These are phyloP conservation scores for Drosophila picticornis DNA, from an alignment of 2,888 invertebrate genomes.

Conservation along the genomic window DNA sequence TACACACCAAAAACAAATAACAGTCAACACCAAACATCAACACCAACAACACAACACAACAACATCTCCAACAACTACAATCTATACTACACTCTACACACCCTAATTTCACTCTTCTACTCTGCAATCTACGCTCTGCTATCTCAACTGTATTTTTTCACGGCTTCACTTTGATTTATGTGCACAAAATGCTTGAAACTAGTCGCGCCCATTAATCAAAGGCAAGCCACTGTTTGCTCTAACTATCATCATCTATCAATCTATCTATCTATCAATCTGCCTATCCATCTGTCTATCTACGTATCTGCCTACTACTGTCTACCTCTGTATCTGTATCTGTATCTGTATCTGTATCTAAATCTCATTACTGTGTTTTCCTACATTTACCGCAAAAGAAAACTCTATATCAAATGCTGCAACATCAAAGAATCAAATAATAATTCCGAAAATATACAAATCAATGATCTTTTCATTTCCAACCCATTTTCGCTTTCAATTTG, in stretches of 20 bases:
- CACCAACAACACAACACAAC: slow-evolving; percentile 13
- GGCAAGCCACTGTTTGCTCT: slow-evolving; percentile 45
- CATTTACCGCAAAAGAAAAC: slow-evolving; percentile 69
- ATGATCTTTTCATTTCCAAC: slow-evolving; percentile 39
- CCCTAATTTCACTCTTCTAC: slow-evolving; percentile 51
- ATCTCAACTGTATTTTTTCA: slow-evolving; percentile 39
- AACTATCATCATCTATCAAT: slow-evolving; percentile 36
- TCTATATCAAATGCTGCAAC: slow-evolving; percentile 71
- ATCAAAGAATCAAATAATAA: slow-evolving; percentile 81
- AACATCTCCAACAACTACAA: slow-evolving; percentile 14
- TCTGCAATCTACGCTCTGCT: slow-evolving; percentile 27
- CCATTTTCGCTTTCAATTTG: slow-evolving; percentile 57
- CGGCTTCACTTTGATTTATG: slow-evolving; percentile 67
- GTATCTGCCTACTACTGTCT: slow-evolving; percentile 41
- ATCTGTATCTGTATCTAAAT: slow-evolving; percentile 43
- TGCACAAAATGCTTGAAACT: slow-evolving; percentile 81
- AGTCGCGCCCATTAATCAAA: slow-evolving; percentile 81
- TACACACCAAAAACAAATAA: slow-evolving; percentile 46
- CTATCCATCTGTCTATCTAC: slow-evolving; percentile 30
- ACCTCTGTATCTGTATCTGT: slow-evolving; percentile 48
- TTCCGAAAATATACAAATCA: slow-evolving; percentile 62
- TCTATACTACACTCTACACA: slow-evolving; percentile 29
- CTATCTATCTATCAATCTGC: slow-evolving; percentile 27
- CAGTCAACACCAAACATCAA: slow-evolving; percentile 48
- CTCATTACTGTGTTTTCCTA: slow-evolving; percentile 43